Percentiles rank a stretch among this genome's conserved stretches.
phyloP scores from a whole-genome alignment of 2,113 vertebrate species.

The Apistogramma diplotaenia region DNA sequence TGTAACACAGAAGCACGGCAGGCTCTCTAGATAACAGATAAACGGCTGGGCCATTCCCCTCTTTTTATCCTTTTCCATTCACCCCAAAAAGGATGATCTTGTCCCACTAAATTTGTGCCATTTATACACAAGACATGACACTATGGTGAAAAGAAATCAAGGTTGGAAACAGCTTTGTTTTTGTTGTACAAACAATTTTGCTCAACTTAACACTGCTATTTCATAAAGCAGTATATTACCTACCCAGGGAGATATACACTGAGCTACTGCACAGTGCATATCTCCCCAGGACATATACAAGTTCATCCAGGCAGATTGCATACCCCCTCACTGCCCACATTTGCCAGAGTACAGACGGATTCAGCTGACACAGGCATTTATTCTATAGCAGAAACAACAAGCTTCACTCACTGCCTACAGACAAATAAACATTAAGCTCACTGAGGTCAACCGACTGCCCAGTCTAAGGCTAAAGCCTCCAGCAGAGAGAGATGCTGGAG shows the following conservation, averaged over 20 bases:
- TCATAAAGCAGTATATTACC: background rate
- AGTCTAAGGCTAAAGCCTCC: background rate
- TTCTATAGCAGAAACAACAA: constrained; percentile 30
- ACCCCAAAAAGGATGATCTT: constrained; percentile 8
- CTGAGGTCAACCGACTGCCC: background rate
- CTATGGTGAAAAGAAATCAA: background rate
- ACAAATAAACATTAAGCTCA: constrained; percentile 30
- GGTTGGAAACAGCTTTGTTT: background rate
- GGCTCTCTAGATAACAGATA: constrained; percentile 12
- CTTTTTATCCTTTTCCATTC: background rate
- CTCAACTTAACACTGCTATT: background rate
- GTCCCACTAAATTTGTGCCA: background rate
- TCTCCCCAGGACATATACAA: background rate
- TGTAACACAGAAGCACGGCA: background rate
- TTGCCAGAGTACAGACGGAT: constrained; percentile 16
- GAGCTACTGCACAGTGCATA: background rate
- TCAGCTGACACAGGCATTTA: constrained; percentile 46
- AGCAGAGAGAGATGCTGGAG: constrained; percentile 3
- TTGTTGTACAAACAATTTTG: background rate
- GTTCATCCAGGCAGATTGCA: constrained; percentile 25
- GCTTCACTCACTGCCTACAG: constrained; percentile 18
- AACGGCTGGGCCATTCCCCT: constrained; percentile 3
- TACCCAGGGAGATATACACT: background rate
- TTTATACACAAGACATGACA: background rate
- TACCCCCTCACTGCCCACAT: constrained; percentile 25